phyloP scores from a whole-genome alignment of 2,888 invertebrate species.

The Didymodactylos carnosus region DNA sequence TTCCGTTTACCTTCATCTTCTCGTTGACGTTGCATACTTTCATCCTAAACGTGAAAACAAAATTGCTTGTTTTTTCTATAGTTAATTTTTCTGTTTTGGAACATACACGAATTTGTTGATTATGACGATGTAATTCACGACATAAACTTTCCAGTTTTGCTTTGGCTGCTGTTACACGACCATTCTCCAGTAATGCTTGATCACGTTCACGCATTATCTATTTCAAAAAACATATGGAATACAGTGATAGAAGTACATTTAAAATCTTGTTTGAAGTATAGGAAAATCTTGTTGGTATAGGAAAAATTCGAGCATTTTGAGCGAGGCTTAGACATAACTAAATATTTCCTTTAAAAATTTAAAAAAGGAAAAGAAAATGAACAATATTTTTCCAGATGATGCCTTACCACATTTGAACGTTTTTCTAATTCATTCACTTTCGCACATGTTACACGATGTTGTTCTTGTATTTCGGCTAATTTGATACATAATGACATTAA shows the following conservation, averaged over 20 bases:
- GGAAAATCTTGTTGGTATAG: too few relatives aligned
- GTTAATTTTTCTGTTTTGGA: not conserved
- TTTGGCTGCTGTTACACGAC: conserved; percentile 58
- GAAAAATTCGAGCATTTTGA: too few relatives aligned
- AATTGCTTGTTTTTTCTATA: not conserved
- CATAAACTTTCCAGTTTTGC: conserved; percentile 70
- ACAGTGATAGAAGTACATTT: too few relatives aligned
- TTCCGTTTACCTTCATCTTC: conserved; percentile 72
- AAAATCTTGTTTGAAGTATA: too few relatives aligned
- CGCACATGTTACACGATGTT: not conserved
- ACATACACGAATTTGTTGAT: conserved; percentile 62
- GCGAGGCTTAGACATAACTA: too few relatives aligned
- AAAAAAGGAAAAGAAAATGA: too few relatives aligned
- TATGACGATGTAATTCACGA: conserved; percentile 71
- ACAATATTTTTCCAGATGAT: too few relatives aligned
- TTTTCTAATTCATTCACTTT: not conserved
- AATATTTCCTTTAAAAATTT: too few relatives aligned
- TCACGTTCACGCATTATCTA: conserved; percentile 43
- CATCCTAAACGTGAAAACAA: conserved; percentile 42
- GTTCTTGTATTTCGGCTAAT: not conserved
- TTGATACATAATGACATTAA: not conserved
- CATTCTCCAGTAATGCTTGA: conserved; percentile 57
- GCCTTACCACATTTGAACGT: too few relatives aligned
- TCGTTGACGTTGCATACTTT: conserved; percentile 56
- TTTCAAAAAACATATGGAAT: too few relatives aligned